These are phyloP conservation scores for Capitulum mitella DNA, from an alignment of 2,888 invertebrate genomes.

Conservation along the genomic window DNA sequence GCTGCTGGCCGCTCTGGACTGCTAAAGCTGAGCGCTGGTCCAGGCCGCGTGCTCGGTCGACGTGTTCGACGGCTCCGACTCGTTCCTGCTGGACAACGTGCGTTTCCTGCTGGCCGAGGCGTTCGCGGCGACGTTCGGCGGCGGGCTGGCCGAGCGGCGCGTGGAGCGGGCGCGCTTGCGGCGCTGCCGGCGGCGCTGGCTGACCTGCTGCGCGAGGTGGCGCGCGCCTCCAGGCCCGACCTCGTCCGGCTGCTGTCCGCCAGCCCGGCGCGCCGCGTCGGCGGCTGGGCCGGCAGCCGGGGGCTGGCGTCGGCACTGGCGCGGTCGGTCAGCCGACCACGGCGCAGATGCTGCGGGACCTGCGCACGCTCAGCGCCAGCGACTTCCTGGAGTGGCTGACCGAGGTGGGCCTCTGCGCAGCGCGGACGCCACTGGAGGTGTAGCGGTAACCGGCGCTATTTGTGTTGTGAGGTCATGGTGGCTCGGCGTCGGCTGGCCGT, in stretches of 20 bases:
- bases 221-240: slow-evolving; percentile 23
- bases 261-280: slow-evolving; percentile 17
- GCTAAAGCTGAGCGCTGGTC: slow-evolving; percentile 45
- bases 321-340: not conserved
- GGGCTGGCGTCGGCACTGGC: not conserved
- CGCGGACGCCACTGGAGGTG: too few species aligned
- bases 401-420: not conserved
- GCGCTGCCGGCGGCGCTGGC: slow-evolving; percentile 42
- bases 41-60: slow-evolving; percentile 40
- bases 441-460: too few species aligned
- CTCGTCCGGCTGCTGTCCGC: not conserved
- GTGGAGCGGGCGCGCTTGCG: slow-evolving; percentile 40
- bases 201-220: slow-evolving; percentile 38
- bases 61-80: slow-evolving; percentile 29
- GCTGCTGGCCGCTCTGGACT: slow-evolving; percentile 44
- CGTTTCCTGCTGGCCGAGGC: not conserved
- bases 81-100: slow-evolving; percentile 27
- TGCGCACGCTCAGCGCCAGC: not conserved
- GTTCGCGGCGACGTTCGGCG: not conserved
- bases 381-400: not conserved
- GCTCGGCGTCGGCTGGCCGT: too few species aligned
- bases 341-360: not conserved
- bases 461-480: too few species aligned
- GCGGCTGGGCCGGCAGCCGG: not conserved
- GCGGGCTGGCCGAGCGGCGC: slow-evolving; percentile 30